A percentile compares a stretch with the other conserved stretches of the same genome.
Evolutionary conservation across 2,888 invertebrate species (phyloP).

Genomic region (Antheraea yamamai): DNA sequence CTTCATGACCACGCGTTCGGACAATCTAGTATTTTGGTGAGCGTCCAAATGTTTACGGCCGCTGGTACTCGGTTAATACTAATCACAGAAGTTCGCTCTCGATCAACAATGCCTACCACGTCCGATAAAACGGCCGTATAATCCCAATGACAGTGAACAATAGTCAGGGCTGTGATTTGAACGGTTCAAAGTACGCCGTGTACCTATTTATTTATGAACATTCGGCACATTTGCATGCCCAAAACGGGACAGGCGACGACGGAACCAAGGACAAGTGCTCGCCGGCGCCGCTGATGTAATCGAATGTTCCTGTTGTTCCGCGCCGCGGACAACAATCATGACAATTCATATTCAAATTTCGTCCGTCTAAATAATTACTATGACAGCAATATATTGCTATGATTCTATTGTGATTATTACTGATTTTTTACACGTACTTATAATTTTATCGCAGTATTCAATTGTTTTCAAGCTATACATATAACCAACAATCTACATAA

Average conservation of each 20-base stretch:
- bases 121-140: constrained; percentile 56
- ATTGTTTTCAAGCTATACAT: not conserved
- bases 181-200: constrained; percentile 55
- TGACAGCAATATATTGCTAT: constrained; percentile 58
- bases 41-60: constrained; percentile 47
- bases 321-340: constrained; percentile 51
- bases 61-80: constrained; percentile 46
- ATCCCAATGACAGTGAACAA: constrained; percentile 76
- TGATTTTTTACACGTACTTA: constrained; percentile 7
- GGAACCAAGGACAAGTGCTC: constrained; percentile 54
- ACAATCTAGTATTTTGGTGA: constrained; percentile 12
- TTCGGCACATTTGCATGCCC: constrained; percentile 75
- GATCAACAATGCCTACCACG: constrained; percentile 69
- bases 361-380: constrained; percentile 55
- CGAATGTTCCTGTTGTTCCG: constrained; percentile 47
- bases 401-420: not conserved
- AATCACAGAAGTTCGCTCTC: constrained; percentile 64
- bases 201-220: constrained; percentile 55
- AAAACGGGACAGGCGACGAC: constrained; percentile 53
- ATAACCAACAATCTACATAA: not conserved
- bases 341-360: constrained; percentile 68
- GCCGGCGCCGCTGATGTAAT: constrained; percentile 72
- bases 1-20: constrained; percentile 7
- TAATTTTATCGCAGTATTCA: not conserved
- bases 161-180: constrained; percentile 71